phyloP scores from a whole-genome alignment of 2,113 vertebrate genomes.

The Hirundichthys speculiger region DNA sequence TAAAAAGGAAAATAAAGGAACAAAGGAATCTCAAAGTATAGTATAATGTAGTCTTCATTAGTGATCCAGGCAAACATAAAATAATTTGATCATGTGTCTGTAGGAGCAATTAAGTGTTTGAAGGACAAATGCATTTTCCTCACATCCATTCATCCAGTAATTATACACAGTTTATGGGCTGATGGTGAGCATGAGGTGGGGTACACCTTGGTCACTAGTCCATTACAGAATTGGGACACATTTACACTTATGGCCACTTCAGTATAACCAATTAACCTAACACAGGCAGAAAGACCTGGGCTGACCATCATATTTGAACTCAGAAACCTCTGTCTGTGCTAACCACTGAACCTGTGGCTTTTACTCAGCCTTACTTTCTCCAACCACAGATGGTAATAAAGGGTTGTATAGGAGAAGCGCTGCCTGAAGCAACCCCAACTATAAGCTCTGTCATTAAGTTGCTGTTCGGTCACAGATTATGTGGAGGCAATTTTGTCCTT shows the following conservation, averaged over 20 bases:
- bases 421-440: slow-evolving; percentile 21
- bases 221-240: background rate
- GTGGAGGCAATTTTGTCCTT: background rate
- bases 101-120: slow-evolving; percentile 67
- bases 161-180: background rate
- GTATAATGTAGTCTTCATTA: slow-evolving; percentile 52
- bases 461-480: slow-evolving; percentile 6
- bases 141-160: background rate
- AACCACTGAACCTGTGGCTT: background rate
- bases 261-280: slow-evolving; percentile 10
- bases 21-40: background rate
- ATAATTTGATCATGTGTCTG: slow-evolving; percentile 56
- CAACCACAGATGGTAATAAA: slow-evolving; percentile 67
- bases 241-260: slow-evolving; percentile 4
- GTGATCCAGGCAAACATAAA: slow-evolving; percentile 34
- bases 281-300: background rate
- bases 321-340: background rate
- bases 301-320: background rate
- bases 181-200: background rate
- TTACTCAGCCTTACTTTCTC: slow-evolving; percentile 41
- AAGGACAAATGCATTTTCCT: slow-evolving; percentile 72
- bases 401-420: slow-evolving; percentile 39
- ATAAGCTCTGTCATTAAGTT: slow-evolving; percentile 21
- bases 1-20: slow-evolving; percentile 30
- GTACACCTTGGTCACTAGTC: background rate